Base-by-base conservation (phyloP, 2,888 invertebrate genomes). In the Lithodes maja region DNA sequence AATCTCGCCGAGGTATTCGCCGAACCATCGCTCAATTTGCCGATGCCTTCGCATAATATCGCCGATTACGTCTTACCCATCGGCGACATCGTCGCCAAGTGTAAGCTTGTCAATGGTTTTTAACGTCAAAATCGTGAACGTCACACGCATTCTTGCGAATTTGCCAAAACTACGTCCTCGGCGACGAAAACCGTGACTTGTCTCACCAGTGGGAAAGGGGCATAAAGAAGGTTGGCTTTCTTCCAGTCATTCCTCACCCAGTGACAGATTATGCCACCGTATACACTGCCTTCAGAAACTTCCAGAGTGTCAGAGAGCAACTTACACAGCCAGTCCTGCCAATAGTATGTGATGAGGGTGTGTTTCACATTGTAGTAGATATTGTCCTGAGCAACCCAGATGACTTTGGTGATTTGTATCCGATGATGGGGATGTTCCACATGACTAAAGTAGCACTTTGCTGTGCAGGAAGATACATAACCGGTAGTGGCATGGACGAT, bases 301-400 rank as follows among this genome's bases (percentile, higher is more conserved):
- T 78, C 1, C 78, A 78, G 78, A n/a, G 0, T 0, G 78, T n/a
- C 0, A 33, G 78, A n/a, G 0, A 78, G 1, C 1, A 1, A 1
- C 1, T 78, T 0, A 0, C 1, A 0, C 78, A 78, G 17, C 5
- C 5, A 54, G 33, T 54, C 12, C 5, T 17, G 55, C 5, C 54
- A 81, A 55, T 81, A 54, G 54, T 81, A 15, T 81, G 12, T 54
- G 81, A 81, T 81, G 81, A 81, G n/a, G 78, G n/a, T 49, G 78
- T 78, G 78, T 81, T 54, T 54, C 81, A 81, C 17, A 81, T 55
- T 81, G 81, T 81, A 7, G 55, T n/a, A n/a, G 81, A 55, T 1
- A 81, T 52, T 54, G 53, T 81, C 53, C 5, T 54, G 81, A 54
- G 7, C 17, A 7, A 81, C n/a, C 81, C 53, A 54, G 50, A 9